Evolutionary conservation across 1,140 invertebrate species (phyloP).

Genomic region (Rhynchophorus ferrugineus): DNA sequence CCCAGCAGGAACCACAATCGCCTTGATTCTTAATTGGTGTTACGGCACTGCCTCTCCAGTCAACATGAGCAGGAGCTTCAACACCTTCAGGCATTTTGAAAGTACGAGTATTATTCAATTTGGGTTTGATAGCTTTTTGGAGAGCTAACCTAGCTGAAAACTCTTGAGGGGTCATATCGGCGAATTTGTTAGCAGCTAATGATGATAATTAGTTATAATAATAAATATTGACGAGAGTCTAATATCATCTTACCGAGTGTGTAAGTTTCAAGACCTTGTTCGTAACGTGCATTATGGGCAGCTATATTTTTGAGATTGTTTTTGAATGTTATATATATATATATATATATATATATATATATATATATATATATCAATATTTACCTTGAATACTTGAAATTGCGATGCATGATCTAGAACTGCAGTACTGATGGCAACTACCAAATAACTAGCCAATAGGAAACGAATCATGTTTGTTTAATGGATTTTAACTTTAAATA

Average conservation of each 20-base stretch:
- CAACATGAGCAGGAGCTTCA: constrained; percentile 26
- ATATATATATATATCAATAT: no score
- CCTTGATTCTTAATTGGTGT: constrained; percentile 30
- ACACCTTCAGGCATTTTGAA: background rate
- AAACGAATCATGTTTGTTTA: no score
- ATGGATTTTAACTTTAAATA: no score
- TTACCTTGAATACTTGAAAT: constrained; percentile 15
- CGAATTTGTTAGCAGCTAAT: constrained; percentile 18
- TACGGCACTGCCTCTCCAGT: constrained; percentile 32
- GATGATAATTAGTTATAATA: background rate
- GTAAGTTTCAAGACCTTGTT: constrained; percentile 22
- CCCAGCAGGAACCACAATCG: constrained; percentile 46
- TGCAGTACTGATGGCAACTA: constrained; percentile 10
- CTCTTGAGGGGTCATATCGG: constrained; percentile 22
- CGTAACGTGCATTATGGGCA: constrained; percentile 22
- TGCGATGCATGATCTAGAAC: background rate
- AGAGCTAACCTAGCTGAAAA: constrained; percentile 9
- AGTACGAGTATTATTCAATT: background rate
- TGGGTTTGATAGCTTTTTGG: constrained; percentile 5
- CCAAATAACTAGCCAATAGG: constrained; percentile 8
- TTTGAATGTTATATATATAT: constrained; percentile 41
- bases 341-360: no score
- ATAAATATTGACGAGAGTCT: background rate
- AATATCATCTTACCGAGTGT: constrained; percentile 1
- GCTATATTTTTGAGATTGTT: constrained; percentile 19